Conservation (phyloP, 2,888 invertebrate genomes). For the Sialis fuliginosa region DNA sequence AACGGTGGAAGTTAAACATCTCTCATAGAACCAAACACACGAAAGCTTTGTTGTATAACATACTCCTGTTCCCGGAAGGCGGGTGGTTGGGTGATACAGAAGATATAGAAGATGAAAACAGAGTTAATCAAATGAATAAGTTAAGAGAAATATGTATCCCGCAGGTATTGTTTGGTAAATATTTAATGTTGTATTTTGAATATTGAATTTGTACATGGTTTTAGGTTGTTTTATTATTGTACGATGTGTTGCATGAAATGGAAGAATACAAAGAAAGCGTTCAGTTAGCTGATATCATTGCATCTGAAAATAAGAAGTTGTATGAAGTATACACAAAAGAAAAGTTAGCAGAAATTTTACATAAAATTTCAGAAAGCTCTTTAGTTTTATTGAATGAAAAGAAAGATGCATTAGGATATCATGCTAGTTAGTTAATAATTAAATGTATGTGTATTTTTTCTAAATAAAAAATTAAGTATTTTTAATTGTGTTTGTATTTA, state of each 20-base stretch:
- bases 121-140: slow-evolving; percentile 42
- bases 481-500: not conserved
- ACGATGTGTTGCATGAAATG: slow-evolving; percentile 60
- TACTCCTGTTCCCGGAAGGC: slow-evolving; percentile 71
- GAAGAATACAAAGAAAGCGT: slow-evolving; percentile 60
- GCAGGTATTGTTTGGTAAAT: slow-evolving; percentile 26
- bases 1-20: slow-evolving; percentile 54
- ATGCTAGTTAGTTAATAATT: slow-evolving; percentile 13
- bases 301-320: slow-evolving; percentile 58
- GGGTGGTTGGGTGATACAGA: slow-evolving; percentile 72
- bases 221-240: slow-evolving; percentile 46
- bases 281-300: slow-evolving; percentile 61
- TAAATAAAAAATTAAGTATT: not conserved
- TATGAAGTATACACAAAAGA: slow-evolving; percentile 68
- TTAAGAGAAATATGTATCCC: slow-evolving; percentile 71
- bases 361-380: slow-evolving; percentile 63
- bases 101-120: slow-evolving; percentile 29
- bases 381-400: slow-evolving; percentile 55
- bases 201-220: slow-evolving; percentile 8
- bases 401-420: slow-evolving; percentile 69
- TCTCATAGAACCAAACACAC: slow-evolving; percentile 57
- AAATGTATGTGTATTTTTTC: not conserved
- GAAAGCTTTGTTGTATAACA: slow-evolving; percentile 65
- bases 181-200: slow-evolving; percentile 7
- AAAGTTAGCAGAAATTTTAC: slow-evolving; percentile 56